phyloP scores from a whole-genome alignment of 2,113 vertebrate species.

The Periophthalmus modestus region DNA sequence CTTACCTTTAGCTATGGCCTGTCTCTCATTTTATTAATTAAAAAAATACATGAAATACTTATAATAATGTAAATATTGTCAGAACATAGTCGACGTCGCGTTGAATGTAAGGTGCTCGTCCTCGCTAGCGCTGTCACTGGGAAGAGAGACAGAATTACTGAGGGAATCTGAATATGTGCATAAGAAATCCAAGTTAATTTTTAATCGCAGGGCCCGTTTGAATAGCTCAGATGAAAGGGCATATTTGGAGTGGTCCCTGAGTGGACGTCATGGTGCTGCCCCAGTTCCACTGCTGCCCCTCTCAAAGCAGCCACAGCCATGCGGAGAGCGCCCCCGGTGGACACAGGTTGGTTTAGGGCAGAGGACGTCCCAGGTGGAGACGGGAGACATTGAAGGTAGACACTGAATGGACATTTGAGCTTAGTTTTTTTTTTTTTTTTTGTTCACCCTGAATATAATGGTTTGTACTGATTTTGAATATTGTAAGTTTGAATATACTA shows the following conservation, averaged over 20 bases:
- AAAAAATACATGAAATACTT: not conserved
- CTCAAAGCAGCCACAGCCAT: slow-evolving; percentile 28
- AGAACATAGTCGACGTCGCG: not conserved
- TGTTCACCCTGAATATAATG: too few relatives aligned
- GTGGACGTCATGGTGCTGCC: slow-evolving; percentile 34
- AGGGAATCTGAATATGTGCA: slow-evolving; percentile 57
- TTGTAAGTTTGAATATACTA: too few relatives aligned
- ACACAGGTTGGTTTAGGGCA: not conserved
- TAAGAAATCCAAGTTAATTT: slow-evolving; percentile 61
- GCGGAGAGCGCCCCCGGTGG: slow-evolving; percentile 3
- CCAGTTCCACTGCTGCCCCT: slow-evolving; percentile 26
- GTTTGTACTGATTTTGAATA: too few relatives aligned
- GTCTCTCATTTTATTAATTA: not conserved
- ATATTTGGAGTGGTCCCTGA: slow-evolving; percentile 10
- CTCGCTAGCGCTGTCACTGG: slow-evolving; percentile 3
- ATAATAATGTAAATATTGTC: not conserved
- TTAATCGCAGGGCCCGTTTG: slow-evolving; percentile 63
- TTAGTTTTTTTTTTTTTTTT: too few relatives aligned
- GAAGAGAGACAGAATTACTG: slow-evolving; percentile 28
- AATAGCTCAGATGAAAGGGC: slow-evolving; percentile 64
- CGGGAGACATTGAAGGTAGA: not conserved
- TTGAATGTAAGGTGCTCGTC: not conserved
- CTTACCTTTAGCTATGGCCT: not conserved
- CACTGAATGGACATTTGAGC: too few relatives aligned
- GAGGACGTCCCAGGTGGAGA: not conserved